Evolutionary conservation across 2,797 vertebrate species (phyloP).

Genomic region (Brotula barbata): DNA sequence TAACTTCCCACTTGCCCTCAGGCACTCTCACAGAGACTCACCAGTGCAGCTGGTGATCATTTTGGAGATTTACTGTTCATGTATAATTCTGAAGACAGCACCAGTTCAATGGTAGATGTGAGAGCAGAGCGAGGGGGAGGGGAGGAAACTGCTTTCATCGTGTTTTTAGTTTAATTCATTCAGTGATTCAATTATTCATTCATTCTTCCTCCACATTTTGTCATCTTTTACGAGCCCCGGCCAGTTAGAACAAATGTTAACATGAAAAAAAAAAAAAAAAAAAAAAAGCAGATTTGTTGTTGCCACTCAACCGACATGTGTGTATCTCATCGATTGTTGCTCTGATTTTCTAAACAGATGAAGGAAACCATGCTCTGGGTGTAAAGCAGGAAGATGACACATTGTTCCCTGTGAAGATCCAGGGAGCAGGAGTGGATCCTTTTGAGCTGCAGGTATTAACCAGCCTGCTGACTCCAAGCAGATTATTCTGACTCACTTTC

Average conservation of each 20-base stretch:
- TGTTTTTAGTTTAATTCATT: background rate
- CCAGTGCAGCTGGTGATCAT: background rate
- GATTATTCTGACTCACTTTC: background rate
- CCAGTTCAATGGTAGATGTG: background rate
- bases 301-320: constrained; percentile 3
- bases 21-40: constrained; percentile 22
- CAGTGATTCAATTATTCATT: background rate
- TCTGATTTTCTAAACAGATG: constrained; percentile 55
- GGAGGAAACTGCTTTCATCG: background rate
- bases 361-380: constrained; percentile 40
- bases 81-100: constrained; percentile 1
- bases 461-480: background rate
- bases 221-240: background rate
- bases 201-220: background rate
- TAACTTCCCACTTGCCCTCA: constrained; percentile 21
- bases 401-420: constrained; percentile 80
- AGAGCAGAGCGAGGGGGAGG: background rate
- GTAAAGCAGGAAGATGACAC: constrained; percentile 64
- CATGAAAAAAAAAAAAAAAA: constrained; percentile 8
- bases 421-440: constrained; percentile 80
- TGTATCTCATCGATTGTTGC: constrained; percentile 20
- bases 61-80: constrained; percentile 1
- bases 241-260: constrained; percentile 2
- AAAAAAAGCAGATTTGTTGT: constrained; percentile 3
- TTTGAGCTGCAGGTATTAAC: constrained; percentile 82